Percentiles rank a stretch among this genome's conserved stretches.
phyloP scores from a whole-genome alignment of 53 echinoderm and acorn worm genomes.

The Antedon mediterranea region DNA sequence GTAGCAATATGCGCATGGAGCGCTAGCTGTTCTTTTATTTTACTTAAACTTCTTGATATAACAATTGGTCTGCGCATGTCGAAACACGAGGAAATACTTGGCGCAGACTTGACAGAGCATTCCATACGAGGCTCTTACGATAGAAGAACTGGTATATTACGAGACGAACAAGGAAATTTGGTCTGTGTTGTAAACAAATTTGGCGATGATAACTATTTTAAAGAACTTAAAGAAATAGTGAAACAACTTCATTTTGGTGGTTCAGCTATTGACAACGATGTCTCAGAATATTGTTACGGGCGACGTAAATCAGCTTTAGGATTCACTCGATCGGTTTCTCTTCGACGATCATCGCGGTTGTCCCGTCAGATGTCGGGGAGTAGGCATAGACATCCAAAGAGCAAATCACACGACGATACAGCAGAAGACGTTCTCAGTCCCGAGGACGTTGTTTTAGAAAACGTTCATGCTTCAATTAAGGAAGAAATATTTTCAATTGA shows the following conservation, averaged over 20 bases:
- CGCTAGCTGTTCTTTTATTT: slow-evolving; percentile 22
- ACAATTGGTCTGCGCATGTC: slow-evolving; percentile 53
- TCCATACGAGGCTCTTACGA: slow-evolving; percentile 43
- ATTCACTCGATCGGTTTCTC: neutral
- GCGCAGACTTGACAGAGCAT: slow-evolving; percentile 64
- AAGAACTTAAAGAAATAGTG: slow-evolving; percentile 13
- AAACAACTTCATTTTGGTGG: neutral
- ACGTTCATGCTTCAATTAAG: neutral
- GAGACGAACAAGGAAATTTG: slow-evolving; percentile 28
- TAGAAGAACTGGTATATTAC: slow-evolving; percentile 31
- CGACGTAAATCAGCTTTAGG: slow-evolving; percentile 10
- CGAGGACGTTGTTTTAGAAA: neutral
- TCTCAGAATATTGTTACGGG: neutral
- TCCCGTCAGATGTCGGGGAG: neutral
- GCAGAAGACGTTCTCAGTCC: neutral
- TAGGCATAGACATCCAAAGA: neutral
- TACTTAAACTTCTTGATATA: slow-evolving; percentile 35
- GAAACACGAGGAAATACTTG: slow-evolving; percentile 62
- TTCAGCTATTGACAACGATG: neutral
- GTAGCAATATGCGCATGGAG: slow-evolving; percentile 33
- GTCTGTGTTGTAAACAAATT: slow-evolving; percentile 27
- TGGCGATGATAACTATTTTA: slow-evolving; percentile 12
- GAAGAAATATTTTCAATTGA: neutral
- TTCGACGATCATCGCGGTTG: neutral
- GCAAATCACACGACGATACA: neutral